Evolutionary conservation across 2,888 invertebrate genomes (phyloP), one percentile per base, ranked within the genome.

Genomic region (Mallateleia sp.): DNA sequence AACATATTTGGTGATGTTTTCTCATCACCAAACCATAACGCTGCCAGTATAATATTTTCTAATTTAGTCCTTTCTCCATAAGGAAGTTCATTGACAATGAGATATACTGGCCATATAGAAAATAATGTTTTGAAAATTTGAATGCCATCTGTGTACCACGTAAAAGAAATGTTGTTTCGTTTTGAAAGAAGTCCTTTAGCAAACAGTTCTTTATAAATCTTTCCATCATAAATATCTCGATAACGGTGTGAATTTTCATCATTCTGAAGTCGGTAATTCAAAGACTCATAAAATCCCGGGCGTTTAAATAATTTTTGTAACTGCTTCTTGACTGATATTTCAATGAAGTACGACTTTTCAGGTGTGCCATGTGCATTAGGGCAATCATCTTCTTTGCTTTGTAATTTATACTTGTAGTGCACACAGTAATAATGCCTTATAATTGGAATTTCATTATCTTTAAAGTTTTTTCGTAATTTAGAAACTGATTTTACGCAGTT

Each of bases 41-140:
- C 90, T 18, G 67, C 84, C 11, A 90, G 52, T 6, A 88, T 32
- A 20, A 87, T 45, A 79, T 90, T 90, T 71, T 90, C 87, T 28
- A 58, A 50, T 54, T 67, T 66, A 3, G 25, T 85, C 50, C 90
- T 20, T 18, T 77, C 24, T n/a, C 54, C 18, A 56, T 80, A 86
- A 8, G 88, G 88, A n/a, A 90, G 69, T 75, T 90, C 90, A 50
- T 89, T 90, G 8, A 89, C 84, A 15, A 77, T 54, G 45, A 89
- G 52, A 64, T 81, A 90, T 15, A 90, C 9, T 7, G 89, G 89
- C 87, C 89, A 88, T 22, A 89, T 77, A 42, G 50, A 45, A 34
- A 79, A 74, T 2, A 85, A 82, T 4, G 56, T 25, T 62, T 81
- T 77, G 20, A 83, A 89, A 7, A 89, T 71, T 56, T 74, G 54